A percentile compares a stretch with the other conserved stretches of the same genome.
phyloP scores from a whole-genome alignment of 35 echinoderm and acorn worm genomes.

The Acanthaster planci region DNA sequence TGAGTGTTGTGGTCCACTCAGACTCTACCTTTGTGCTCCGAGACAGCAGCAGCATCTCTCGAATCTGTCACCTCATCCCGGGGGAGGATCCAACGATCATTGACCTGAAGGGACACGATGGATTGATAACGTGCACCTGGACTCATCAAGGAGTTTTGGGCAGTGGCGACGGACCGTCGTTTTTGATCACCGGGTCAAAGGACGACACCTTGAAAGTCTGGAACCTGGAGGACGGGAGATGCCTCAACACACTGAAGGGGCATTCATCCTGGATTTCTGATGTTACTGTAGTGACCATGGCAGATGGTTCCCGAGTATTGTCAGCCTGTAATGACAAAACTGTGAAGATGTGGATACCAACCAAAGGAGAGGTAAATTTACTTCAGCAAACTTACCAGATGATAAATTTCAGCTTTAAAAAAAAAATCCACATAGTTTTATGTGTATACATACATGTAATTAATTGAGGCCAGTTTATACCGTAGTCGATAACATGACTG shows the following conservation, averaged over 20 bases:
- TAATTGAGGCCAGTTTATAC: no score
- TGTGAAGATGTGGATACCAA: conserved; percentile 78
- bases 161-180: not conserved
- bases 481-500: no score
- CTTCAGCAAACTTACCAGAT: no score
- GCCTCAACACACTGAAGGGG: conserved; percentile 57
- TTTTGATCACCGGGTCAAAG: conserved; percentile 62
- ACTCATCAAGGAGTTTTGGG: not conserved
- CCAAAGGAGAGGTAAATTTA: conserved; percentile 39
- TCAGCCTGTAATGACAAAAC: conserved; percentile 87
- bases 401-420: no score
- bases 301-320: conserved; percentile 38
- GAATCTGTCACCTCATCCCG: conserved; percentile 30
- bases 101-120: conserved; percentile 25
- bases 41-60: not conserved
- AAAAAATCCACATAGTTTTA: no score
- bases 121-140: conserved; percentile 32
- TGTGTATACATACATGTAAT: no score
- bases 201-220: conserved; percentile 82
- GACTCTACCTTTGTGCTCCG: conserved; percentile 31
- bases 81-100: not conserved
- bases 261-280: conserved; percentile 91
- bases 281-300: conserved; percentile 51
- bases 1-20: conserved; percentile 10
- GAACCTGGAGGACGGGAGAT: conserved; percentile 31